Evolutionary conservation across 2,888 invertebrate genomes (phyloP), one percentile per base, ranked within the genome.

Genomic region (Rotaria sp.): DNA sequence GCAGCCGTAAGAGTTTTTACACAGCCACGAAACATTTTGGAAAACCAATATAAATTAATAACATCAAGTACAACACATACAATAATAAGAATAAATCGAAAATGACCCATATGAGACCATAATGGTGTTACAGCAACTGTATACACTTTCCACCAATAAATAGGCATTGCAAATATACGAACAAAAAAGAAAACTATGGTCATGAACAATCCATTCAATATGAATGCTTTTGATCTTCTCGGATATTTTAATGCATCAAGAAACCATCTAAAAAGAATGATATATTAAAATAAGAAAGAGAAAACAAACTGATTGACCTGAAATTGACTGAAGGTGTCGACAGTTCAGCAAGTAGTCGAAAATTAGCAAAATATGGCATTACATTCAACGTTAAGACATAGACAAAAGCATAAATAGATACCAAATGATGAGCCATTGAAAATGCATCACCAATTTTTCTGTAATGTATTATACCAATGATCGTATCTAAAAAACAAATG

Each of bases 251-350:
- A 86, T 55, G 87, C 88, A 85, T 90, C 89, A 52, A 90, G 88
- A 87, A 90, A 90, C 90, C 90, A 91, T 87, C 91, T 91, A 88
- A 48, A 87, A 86, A 30, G 2, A 59, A 59, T 24, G 7, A 24
- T 24, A 5, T 24, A 26, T 26, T 26, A 21, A 26, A n/a, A 13
- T 13, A 13, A n/a, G 7, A 50, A 48, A 48, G 11, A n/a, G 38
- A 84, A 15, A 24, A 15, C 1, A 26, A 84, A 15, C 35, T 24
- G 21, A 2, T 48, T 24, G 3, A 90, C 91, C 90, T 90, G 86
- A 90, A 89, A 88, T 91, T 91, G 21, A 91, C 90, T 88, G 90
- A 90, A 35, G 90, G 90, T 84, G 91, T 91, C 35, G 91, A 91
- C 87, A 91, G 89, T 88, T 91, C 91, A 80, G 91, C 91, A 57